Evolutionary conservation across 2,888 invertebrate species (phyloP), one percentile per base, ranked within the genome.

Genomic region (Hyposoter dolosus): DNA sequence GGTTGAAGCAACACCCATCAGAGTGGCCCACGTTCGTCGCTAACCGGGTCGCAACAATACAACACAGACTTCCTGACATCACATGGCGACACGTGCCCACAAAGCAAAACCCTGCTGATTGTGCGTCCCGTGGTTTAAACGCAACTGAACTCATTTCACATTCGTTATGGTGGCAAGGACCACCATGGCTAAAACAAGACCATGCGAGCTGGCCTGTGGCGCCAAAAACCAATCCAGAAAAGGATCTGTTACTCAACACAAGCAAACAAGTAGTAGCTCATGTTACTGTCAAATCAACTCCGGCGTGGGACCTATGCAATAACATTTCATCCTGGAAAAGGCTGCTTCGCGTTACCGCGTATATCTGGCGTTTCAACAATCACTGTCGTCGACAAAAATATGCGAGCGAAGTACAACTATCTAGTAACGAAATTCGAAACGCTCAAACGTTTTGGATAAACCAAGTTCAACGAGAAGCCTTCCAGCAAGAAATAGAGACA

Each of bases 51-150:
- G 85, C 88, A 6, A 72, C 89, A 74, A 91, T 93, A 28, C 90
- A 91, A 79, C 85, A 88, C 47, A 35, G 82, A 9, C 83, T 89
- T 12, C 85, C 88, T 7, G 35, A 71, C 10, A 65, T 65, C 7
- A 72, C 68, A 19, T 93, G 92, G 92, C 63, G 69, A 53, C 90
- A 92, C 76, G 90, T 92, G 0, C 50, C 83, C 19, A 88, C 90
- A 9, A 72, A 83, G 35, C 72, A 87, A 9, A 93, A 93, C 77
- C 91, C 92, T 0, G 91, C 92, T 35, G 91, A 92, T 78, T 88
- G 90, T 23, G 87, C 91, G 4, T 92, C 92, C 0, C 69, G 92
- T 56, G 92, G 92, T 35, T 15, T 90, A 2, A 63, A 79, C 1
- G 83, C 89, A 3, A 19, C 53, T 10, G 89, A 89, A 35, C 79